A percentile compares a stretch with the other conserved stretches of the same genome.
phyloP scores from a whole-genome alignment of 2,113 vertebrate genomes.

The cattle (Bos taurus) region ARS-UCD2.0 NC_037338.1:92919001-92919500 shows the following conservation, averaged over 20 bases:
- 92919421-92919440: background rate
- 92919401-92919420: background rate
- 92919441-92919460: background rate
- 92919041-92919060: background rate
- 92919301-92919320: background rate
- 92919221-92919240: background rate
- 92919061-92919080: background rate
- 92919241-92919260: background rate
- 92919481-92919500: background rate
- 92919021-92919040: background rate
- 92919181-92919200: background rate
- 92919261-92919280: background rate
- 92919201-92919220: background rate
- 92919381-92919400: background rate
- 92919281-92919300: background rate
- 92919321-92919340: background rate
- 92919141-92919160: background rate
- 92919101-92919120: background rate
- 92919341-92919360: background rate
- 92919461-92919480: background rate
- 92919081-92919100: background rate
- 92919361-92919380: background rate
- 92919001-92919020: background rate
- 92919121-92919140: background rate
- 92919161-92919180: background rate